Evolutionary conservation across 1,140 invertebrate species (phyloP).

Genomic region (Venustaconcha ellipsiformis): DNA sequence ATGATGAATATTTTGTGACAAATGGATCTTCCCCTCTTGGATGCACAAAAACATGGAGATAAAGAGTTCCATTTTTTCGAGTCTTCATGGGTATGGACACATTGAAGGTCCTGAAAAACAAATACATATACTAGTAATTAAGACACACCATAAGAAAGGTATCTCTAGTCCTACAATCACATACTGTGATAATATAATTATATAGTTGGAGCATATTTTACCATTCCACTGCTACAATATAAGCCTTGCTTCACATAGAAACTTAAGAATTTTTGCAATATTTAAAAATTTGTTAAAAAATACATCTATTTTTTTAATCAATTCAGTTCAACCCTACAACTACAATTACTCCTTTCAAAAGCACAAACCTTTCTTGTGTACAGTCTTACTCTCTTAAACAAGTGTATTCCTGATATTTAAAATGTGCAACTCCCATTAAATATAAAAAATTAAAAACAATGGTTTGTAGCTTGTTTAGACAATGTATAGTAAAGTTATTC

Average conservation of each 20-base stretch:
- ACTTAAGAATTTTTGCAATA: background rate
- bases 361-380: too few relatives aligned
- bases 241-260: background rate
- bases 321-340: too few relatives aligned
- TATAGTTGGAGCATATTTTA: background rate
- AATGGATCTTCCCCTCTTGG: slow-evolving; percentile 46
- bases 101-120: slow-evolving; percentile 61
- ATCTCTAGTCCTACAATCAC: background rate
- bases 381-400: too few relatives aligned
- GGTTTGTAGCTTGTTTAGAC: too few relatives aligned
- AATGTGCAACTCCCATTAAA: too few relatives aligned
- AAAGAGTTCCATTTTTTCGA: slow-evolving; percentile 82
- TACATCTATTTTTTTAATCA: background rate
- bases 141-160: background rate
- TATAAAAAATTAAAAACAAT: too few relatives aligned
- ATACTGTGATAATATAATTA: background rate
- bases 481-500: too few relatives aligned
- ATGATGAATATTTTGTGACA: slow-evolving; percentile 55
- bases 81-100: slow-evolving; percentile 76
- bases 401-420: too few relatives aligned
- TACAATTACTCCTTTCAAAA: too few relatives aligned
- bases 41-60: slow-evolving; percentile 71
- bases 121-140: background rate
- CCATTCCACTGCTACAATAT: background rate
- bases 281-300: background rate